A percentile compares a stretch with the other conserved stretches of the same genome.
Conservation (phyloP, 2,797 vertebrate genomes). For the Muscicapa comitata region DNA sequence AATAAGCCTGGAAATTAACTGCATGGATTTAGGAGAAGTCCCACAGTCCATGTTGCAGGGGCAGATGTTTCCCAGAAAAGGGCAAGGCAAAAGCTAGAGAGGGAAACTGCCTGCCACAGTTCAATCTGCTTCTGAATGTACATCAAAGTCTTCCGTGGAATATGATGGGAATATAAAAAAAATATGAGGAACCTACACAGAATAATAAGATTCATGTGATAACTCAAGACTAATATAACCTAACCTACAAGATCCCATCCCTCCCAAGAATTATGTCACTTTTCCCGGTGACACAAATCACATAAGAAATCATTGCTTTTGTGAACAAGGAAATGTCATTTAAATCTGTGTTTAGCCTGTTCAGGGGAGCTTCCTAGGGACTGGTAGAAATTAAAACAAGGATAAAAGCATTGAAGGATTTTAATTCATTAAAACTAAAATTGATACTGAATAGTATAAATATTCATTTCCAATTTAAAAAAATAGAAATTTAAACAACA, state of each 20-base stretch:
- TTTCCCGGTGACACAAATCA: background rate
- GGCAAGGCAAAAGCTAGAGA: background rate
- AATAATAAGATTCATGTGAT: background rate
- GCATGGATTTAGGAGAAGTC: background rate
- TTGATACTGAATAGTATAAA: background rate
- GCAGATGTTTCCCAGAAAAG: background rate
- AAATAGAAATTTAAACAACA: background rate
- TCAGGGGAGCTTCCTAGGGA: background rate
- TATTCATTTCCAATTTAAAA: background rate
- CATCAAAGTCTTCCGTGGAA: background rate
- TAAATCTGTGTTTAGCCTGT: background rate
- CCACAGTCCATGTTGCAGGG: fast-evolving
- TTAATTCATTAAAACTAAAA: background rate
- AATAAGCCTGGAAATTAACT: background rate
- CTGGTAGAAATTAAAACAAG: background rate
- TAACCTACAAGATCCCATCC: background rate
- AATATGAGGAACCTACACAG: background rate
- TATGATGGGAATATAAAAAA: background rate
- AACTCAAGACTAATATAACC: background rate
- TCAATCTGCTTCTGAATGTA: background rate
- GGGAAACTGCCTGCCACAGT: background rate
- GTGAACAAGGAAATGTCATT: background rate
- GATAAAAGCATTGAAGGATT: background rate
- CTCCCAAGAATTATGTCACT: background rate
- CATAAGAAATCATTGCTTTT: constrained; percentile 2